Base-by-base conservation (phyloP, 2,888 invertebrate genomes). In the Agriopis marginaria region DNA sequence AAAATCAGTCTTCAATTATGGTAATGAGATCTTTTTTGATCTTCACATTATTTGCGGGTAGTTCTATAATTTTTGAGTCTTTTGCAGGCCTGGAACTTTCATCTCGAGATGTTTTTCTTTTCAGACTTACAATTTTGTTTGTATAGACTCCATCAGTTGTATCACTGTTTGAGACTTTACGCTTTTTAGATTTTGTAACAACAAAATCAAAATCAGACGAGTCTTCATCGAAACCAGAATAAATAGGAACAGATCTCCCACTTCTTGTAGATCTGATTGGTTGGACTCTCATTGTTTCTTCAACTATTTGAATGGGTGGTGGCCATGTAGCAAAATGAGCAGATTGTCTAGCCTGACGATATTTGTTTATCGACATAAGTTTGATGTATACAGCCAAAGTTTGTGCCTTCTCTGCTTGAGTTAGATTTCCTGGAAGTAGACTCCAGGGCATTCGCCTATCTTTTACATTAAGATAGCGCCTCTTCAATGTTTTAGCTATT, bases 401-500 rank as follows among this genome's bases (percentile, higher is more conserved):
- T 9, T 88, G 86, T 14, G 93, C 93, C 77, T 92, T 92, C 73
- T 94, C 92, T 40, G 89, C 86, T 51, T 86, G 87, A 32, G 89
- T 88, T 58, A 93, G 78, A 45, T 85, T 78, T 32, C 77, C 82
- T 2, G 94, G 91, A 45, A 94, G 75, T 11, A 94, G 75, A 70
- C 94, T 90, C 94, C 94, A 94, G n/a, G 94, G 94, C 87, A 94
- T 83, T 47, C 94, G 82, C 71, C 92, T 88, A 61, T 94, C 94
- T 76, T 80, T 86, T 0, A 93, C 94, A 83, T 93, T 89, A 55
- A 90, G 70, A 76, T 87, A 90, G 8, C 87, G 82, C 68, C 93
- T 87, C 74, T 90, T 91, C 86, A 93, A 83, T n/a, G 82, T 83
- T 71, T 85, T 89, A 63, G 85, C 75, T 42, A 79, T 63, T 60